Evolutionary conservation across 23 tunicate species (phyloP).

Genomic region (Clavelina lepadiformis): DNA sequence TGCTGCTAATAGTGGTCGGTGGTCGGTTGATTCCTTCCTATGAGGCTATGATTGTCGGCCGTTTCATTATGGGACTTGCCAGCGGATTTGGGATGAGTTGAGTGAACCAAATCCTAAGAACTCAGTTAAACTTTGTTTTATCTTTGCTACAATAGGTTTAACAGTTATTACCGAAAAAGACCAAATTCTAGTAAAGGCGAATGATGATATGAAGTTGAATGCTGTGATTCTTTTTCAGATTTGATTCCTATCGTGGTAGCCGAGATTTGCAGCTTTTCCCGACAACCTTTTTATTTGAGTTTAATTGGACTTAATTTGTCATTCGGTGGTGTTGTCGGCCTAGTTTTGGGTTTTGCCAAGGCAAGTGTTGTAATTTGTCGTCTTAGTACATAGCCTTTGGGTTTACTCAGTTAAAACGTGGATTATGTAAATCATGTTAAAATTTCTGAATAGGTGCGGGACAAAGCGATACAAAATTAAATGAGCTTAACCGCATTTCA

Average conservation of each 20-base stretch:
- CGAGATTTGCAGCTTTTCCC: constrained; percentile 43
- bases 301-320: constrained; percentile 85
- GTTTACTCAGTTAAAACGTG: no score
- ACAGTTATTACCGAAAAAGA: no score
- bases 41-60: constrained; percentile 74
- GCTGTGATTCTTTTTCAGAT: constrained; percentile 32
- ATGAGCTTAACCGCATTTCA: no score
- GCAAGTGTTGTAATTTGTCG: constrained; percentile 22
- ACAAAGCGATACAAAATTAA: no score
- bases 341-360: constrained; percentile 35
- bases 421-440: no score
- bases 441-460: no score
- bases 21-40: constrained; percentile 54
- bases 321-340: constrained; percentile 78
- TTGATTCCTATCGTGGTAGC: constrained; percentile 80
- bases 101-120: no score
- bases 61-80: constrained; percentile 78
- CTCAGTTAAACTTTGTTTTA: neutral
- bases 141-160: no score
- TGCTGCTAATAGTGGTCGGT: constrained; percentile 32
- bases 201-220: no score
- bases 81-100: constrained; percentile 96
- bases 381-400: no score
- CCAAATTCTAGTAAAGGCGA: no score
- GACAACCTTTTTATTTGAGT: constrained; percentile 81